A percentile compares a stretch with the other conserved stretches of the same genome.
Conservation (phyloP, 2,113 vertebrate species). For the Amphiprion percula region DNA sequence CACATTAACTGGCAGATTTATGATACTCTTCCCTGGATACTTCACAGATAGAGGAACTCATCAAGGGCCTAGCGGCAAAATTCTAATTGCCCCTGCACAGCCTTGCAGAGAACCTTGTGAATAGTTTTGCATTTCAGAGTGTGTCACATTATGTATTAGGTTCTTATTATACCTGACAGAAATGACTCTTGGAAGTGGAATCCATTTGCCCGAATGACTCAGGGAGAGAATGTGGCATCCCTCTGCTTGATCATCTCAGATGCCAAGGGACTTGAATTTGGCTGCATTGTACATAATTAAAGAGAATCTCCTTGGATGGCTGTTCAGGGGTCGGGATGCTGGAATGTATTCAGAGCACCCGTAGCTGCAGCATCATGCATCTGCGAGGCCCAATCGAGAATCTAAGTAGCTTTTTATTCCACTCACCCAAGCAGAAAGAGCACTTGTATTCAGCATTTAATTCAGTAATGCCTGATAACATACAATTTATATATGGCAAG, state of each 20-base stretch:
- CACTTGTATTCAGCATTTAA: slow-evolving; percentile 79
- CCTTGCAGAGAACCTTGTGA: slow-evolving; percentile 70
- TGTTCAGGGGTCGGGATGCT: slow-evolving; percentile 34
- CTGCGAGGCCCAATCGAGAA: slow-evolving; percentile 60
- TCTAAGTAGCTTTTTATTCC: slow-evolving; percentile 79
- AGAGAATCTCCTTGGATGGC: slow-evolving; percentile 60
- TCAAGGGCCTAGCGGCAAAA: slow-evolving; percentile 59
- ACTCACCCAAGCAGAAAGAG: slow-evolving; percentile 77
- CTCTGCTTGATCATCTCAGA: slow-evolving; percentile 70
- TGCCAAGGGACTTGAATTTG: slow-evolving; percentile 61
- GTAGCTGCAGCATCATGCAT: slow-evolving; percentile 56
- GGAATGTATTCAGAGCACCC: slow-evolving; percentile 48
- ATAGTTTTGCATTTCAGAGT: slow-evolving; percentile 76
- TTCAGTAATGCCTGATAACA: slow-evolving; percentile 80
- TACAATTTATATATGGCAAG: slow-evolving; percentile 83
- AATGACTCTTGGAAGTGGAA: slow-evolving; percentile 76
- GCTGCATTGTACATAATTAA: slow-evolving; percentile 77
- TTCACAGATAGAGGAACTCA: slow-evolving; percentile 68
- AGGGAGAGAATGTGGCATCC: slow-evolving; percentile 53
- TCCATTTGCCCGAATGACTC: slow-evolving; percentile 73
- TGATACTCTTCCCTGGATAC: slow-evolving; percentile 54
- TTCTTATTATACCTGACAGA: slow-evolving; percentile 78
- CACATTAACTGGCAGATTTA: slow-evolving; percentile 69
- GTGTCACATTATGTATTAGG: slow-evolving; percentile 77
- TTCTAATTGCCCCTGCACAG: slow-evolving; percentile 74